Conservation (phyloP, 2,113 vertebrate genomes). For the Barbus barbus region DNA sequence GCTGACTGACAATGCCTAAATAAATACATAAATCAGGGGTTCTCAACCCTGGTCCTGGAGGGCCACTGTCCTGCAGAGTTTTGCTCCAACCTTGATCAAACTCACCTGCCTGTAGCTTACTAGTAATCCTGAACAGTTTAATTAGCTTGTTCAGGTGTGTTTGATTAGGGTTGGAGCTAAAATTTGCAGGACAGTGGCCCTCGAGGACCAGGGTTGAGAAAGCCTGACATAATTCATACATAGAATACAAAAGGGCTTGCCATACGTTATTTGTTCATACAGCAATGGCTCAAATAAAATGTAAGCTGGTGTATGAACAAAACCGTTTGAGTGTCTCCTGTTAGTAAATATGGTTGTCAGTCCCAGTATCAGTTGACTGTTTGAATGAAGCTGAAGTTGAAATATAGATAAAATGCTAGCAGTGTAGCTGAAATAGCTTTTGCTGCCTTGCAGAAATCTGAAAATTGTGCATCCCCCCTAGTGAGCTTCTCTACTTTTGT, state of each 20-base stretch:
- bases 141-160: too few species aligned
- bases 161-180: too few species aligned
- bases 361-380: neutral
- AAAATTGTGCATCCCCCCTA: slow-evolving; percentile 46
- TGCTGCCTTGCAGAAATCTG: slow-evolving; percentile 34
- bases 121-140: too few species aligned
- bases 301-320: neutral
- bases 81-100: too few species aligned
- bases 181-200: too few species aligned
- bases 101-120: too few species aligned
- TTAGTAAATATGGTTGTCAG: neutral
- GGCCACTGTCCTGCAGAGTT: too few species aligned
- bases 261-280: too few species aligned
- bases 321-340: neutral
- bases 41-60: too few species aligned
- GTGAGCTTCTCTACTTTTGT: slow-evolving; percentile 23
- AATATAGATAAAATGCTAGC: slow-evolving; percentile 63
- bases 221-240: neutral
- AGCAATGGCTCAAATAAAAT: neutral
- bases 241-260: neutral
- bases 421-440: slow-evolving; percentile 61
- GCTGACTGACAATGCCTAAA: too few species aligned
- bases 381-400: neutral
- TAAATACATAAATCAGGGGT: too few species aligned
- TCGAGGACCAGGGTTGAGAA: too few species aligned